Percentiles rank a stretch among this genome's conserved stretches.
phyloP scores from a whole-genome alignment of 2,888 invertebrate genomes.

The Mechanitis mazaeus region DNA sequence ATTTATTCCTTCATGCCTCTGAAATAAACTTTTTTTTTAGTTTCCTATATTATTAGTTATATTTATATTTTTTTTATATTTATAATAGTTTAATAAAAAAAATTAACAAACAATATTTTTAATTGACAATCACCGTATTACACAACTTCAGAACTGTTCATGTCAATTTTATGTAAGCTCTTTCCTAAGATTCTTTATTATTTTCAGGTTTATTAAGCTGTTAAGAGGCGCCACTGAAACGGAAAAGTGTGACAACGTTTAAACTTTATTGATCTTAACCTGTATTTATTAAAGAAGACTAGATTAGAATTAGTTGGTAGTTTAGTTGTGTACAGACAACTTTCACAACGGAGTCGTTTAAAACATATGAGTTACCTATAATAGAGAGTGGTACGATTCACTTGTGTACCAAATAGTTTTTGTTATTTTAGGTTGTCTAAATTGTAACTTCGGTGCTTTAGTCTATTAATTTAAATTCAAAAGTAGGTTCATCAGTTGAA shows the following conservation, averaged over 20 bases:
- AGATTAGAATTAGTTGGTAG: slow-evolving; percentile 32
- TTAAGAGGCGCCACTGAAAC: slow-evolving; percentile 46
- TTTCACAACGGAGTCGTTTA: slow-evolving; percentile 37
- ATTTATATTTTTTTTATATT: too few species aligned
- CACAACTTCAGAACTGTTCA: too few species aligned
- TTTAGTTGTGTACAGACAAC: slow-evolving; percentile 47
- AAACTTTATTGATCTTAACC: slow-evolving; percentile 47
- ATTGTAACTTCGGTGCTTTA: slow-evolving; percentile 2
- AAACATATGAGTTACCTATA: slow-evolving; percentile 42
- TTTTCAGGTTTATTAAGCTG: slow-evolving; percentile 55
- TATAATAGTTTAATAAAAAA: too few species aligned
- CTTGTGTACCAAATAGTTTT: slow-evolving; percentile 21
- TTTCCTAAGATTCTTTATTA: slow-evolving; percentile 7
- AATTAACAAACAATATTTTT: too few species aligned
- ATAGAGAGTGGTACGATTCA: slow-evolving; percentile 8
- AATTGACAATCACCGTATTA: too few species aligned
- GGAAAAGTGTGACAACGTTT: slow-evolving; percentile 44
- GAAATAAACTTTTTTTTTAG: too few species aligned
- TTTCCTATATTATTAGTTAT: too few species aligned
- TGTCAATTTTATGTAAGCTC: too few species aligned
- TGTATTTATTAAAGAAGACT: slow-evolving; percentile 55
- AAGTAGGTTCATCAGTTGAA: not conserved
- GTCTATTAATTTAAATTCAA: not conserved
- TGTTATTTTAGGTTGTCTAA: slow-evolving; percentile 6
- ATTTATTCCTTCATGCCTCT: too few species aligned